Percentiles rank a stretch among this genome's conserved stretches.
phyloP scores from a whole-genome alignment of 1,140 invertebrate genomes.

The Acromyrmex heyeri region DNA sequence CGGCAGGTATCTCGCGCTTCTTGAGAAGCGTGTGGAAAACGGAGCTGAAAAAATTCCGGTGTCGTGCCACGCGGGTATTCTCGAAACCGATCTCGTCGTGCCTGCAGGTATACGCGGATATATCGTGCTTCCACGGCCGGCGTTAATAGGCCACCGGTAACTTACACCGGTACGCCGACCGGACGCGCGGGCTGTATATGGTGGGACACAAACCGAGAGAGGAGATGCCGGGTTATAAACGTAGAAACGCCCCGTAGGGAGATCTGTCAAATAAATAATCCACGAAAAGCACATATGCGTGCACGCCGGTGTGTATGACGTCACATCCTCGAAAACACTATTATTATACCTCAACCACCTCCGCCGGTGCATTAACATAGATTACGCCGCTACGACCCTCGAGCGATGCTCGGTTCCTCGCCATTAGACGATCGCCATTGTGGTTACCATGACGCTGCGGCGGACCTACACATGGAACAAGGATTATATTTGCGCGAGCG shows the following conservation, averaged over 20 bases:
- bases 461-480: slow-evolving; percentile 12
- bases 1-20: slow-evolving; percentile 11
- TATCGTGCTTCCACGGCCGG: slow-evolving; percentile 59
- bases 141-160: slow-evolving; percentile 64
- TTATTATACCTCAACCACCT: slow-evolving; percentile 75
- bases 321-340: slow-evolving; percentile 77
- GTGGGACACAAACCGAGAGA: slow-evolving; percentile 13
- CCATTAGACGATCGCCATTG: slow-evolving; percentile 64
- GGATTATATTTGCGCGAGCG: slow-evolving; percentile 55
- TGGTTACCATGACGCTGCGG: slow-evolving; percentile 39
- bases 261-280: slow-evolving; percentile 79
- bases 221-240: slow-evolving; percentile 56
- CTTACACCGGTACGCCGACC: slow-evolving; percentile 45
- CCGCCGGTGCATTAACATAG: slow-evolving; percentile 74
- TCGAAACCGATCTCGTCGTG: slow-evolving; percentile 55
- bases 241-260: slow-evolving; percentile 69
- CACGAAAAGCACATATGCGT: slow-evolving; percentile 66
- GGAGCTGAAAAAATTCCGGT: slow-evolving; percentile 45
- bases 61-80: slow-evolving; percentile 28
- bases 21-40: slow-evolving; percentile 40
- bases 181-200: slow-evolving; percentile 38
- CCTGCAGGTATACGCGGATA: slow-evolving; percentile 52
- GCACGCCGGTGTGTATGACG: slow-evolving; percentile 59
- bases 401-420: slow-evolving; percentile 54
- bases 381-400: slow-evolving; percentile 71